phyloP scores from a whole-genome alignment of 2,113 vertebrate species.

The Plotosus lineatus region DNA sequence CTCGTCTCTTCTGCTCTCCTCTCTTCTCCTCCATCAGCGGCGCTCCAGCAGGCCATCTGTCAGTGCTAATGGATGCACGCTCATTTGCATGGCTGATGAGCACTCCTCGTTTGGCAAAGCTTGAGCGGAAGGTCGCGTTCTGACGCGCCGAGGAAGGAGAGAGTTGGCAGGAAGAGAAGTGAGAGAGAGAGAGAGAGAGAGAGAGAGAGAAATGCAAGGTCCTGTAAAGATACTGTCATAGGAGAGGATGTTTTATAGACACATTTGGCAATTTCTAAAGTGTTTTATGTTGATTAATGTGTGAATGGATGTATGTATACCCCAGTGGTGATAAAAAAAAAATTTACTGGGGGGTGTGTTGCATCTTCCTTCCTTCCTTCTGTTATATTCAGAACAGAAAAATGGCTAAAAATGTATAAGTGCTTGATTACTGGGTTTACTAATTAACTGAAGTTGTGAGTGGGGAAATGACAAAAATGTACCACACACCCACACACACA shows the following conservation, averaged over 20 bases:
- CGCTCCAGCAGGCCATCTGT: constrained; percentile 90
- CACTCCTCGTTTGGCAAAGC: constrained; percentile 85
- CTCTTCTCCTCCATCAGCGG: constrained; percentile 88
- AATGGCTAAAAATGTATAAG: background rate
- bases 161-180: constrained; percentile 58
- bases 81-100: constrained; percentile 97
- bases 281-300: background rate
- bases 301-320: constrained; percentile 28
- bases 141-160: constrained; percentile 75
- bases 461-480: background rate
- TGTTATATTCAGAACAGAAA: background rate
- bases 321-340: constrained; percentile 6
- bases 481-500: background rate
- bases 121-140: constrained; percentile 92
- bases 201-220: constrained; percentile 52
- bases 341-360: background rate
- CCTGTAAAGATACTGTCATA: constrained; percentile 44
- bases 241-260: background rate
- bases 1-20: constrained; percentile 83
- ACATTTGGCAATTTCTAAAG: background rate
- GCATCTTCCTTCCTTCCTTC: no score
- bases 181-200: constrained; percentile 36
- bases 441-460: background rate
- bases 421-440: background rate
- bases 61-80: constrained; percentile 95